Base-by-base conservation (phyloP, 2,113 vertebrate genomes). In the Typhlomys cinereus region DNA sequence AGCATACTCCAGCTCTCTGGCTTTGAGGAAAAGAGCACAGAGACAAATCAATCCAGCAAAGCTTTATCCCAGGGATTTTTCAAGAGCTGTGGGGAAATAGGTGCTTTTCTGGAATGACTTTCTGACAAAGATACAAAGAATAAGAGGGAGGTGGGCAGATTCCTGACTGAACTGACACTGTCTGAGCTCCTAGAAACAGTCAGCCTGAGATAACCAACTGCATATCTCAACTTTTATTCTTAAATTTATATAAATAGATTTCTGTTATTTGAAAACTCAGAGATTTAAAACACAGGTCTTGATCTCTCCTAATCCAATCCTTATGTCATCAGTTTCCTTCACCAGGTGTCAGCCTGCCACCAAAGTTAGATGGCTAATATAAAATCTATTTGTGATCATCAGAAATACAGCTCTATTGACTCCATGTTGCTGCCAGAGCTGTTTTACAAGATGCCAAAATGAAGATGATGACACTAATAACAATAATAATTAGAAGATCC, bases 51-150 rank as follows among this genome's bases (percentile, higher is more conserved):
- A 87, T 46, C 54, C 86, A 83, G 46, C n/a, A 85, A 91, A 85
- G 92, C n/a, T 74, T 17, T 20, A 90, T 61, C 9, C n/a, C 7
- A 90, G 31, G 41, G 34, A 41, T 85, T 74, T 85, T 48, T 27
- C 59, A 88, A 44, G 44, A 95, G 50, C 48, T 92, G 25, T 73
- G 31, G 57, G 18, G 41, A 89, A 92, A 88, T 57, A 76, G 44
- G 34, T 90, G 4, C 84, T 85, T 88, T 46, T 69, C 80, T 91
- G 70, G 59, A 64, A 69, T 52, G 46, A 70, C 61, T 90, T 95
- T 81, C 52, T 79, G 66, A 89, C 57, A 78, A 9, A 84, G 69
- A 52, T 59, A 8, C 9, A 85, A 90, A 90, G 36, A 69, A 11
- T 12, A 41, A 82, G 71, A 31, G 18, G 54, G 73, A 29, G 29